phyloP scores from a whole-genome alignment of 1,140 invertebrate species.

The Drosophila serrata region DNA sequence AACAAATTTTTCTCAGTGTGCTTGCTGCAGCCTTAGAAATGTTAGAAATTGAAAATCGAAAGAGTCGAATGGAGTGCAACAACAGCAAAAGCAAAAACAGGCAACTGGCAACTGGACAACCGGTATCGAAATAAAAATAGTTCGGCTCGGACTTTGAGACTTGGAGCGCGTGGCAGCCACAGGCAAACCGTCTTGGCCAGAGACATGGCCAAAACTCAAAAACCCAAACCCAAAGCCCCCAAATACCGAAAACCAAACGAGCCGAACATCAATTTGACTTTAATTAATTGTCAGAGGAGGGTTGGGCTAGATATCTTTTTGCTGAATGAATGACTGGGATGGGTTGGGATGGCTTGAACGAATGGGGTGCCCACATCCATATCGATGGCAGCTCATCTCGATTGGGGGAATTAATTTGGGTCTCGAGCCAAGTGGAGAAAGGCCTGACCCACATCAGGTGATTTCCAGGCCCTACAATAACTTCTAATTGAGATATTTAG shows the following conservation, averaged over 20 bases:
- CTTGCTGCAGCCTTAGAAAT: constrained; percentile 59
- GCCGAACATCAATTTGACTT: constrained; percentile 59
- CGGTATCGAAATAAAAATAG: constrained; percentile 61
- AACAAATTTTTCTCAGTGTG: constrained; percentile 13
- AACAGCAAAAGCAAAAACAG: constrained; percentile 41
- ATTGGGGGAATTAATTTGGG: constrained; percentile 53
- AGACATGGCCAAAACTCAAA: constrained; percentile 17
- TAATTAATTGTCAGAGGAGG: constrained; percentile 80
- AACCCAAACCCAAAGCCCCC: neutral
- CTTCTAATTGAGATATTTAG: constrained; percentile 83
- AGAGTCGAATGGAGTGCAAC: constrained; percentile 32
- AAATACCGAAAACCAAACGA: constrained; percentile 8
- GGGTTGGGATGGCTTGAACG: constrained; percentile 47
- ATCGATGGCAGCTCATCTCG: constrained; percentile 60
- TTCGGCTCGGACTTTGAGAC: constrained; percentile 42
- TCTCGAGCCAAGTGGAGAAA: constrained; percentile 62
- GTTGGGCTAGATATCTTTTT: constrained; percentile 64
- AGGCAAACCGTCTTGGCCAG: constrained; percentile 33
- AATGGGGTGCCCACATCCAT: constrained; percentile 27
- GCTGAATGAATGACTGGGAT: constrained; percentile 66
- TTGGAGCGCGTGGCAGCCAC: constrained; percentile 48
- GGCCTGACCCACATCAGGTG: constrained; percentile 71
- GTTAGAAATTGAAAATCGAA: constrained; percentile 70
- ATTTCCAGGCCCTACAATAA: constrained; percentile 56
- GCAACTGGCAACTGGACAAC: constrained; percentile 39